These are phyloP conservation scores for Reticulitermes lucifugus DNA, from an alignment of 2,888 invertebrate species.

Conservation along the genomic window DNA sequence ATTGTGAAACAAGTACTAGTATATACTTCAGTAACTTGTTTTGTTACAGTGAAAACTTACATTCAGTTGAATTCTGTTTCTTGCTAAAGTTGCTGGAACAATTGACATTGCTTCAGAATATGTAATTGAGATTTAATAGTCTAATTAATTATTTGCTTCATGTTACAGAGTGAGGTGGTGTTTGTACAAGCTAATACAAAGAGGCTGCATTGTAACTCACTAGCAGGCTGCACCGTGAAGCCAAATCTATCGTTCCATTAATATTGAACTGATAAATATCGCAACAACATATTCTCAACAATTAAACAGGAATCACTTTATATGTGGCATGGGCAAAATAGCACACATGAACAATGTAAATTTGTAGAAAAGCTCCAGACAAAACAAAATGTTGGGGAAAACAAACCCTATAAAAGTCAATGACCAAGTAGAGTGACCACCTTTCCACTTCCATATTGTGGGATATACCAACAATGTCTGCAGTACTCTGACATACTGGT, in stretches of 20 bases:
- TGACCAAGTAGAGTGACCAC: no score
- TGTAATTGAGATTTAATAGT: neutral
- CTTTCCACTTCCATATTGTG: no score
- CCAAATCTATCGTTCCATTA: neutral
- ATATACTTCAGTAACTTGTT: neutral
- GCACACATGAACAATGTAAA: no score
- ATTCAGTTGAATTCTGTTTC: neutral
- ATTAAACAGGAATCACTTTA: conserved; percentile 9
- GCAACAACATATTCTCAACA: neutral
- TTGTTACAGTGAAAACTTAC: neutral
- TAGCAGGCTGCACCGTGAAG: neutral
- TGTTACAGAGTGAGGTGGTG: neutral
- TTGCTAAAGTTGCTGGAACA: neutral
- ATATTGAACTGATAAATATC: neutral
- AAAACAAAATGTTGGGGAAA: no score
- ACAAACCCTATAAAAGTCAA: no score
- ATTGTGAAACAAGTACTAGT: conserved; percentile 22
- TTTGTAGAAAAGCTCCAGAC: no score
- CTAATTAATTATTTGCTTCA: neutral
- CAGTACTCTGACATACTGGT: no score
- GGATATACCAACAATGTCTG: no score
- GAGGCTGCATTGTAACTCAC: neutral
- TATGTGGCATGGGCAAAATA: neutral
- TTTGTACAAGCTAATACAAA: neutral
- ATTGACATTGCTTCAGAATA: conserved; percentile 12